Base-by-base conservation (phyloP, 92 coral and sea anemone species). In the Micromussa lordhowensis region DNA sequence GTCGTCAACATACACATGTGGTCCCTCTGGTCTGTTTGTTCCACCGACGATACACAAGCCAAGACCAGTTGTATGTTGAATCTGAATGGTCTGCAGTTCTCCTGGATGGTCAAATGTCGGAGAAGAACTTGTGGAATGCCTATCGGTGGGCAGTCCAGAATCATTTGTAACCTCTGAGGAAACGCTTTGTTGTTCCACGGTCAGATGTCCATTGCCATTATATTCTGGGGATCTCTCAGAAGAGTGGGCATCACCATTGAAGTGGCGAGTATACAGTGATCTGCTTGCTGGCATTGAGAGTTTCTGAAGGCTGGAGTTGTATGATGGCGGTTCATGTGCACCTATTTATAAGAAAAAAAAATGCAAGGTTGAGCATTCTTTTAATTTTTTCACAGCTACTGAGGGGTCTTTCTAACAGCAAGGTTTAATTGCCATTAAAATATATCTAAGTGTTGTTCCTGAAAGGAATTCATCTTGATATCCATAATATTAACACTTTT, bases 21-120 rank as follows among this genome's bases (percentile, higher is more conserved):
- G 99, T 48, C 99, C 99, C 69, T 98, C 99, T 26, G 98, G 81
- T 76, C 97, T 92, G 82, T 98, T 98, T 55, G 96, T 94, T 11
- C 99, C 99, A 12, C 99, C 99, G 15, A 95, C 93, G 68, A 96
- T 85, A 88, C 99, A 96, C 88, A 98, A 81, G 13, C 99, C 99
- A 78, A 98, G 90, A 12, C 99, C 99, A 19, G 91, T 94, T 49
- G 90, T 77, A 73, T 94, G 61, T 38, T 93, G 92, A 40, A 98
- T 93, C 83, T 80, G 82, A 30, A 94, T 90, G 79, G 92, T 94
- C 86, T 92, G 98, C 32, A 96, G 82, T 35, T 98, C 96, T n/a
- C 96, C 98, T 34, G 93, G 89, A 86, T 94, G 88, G 63, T 96
- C 96, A 84, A 98, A 93, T 16, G 94, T 92, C 13, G 99, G 98